Base-by-base conservation (phyloP, 2,797 vertebrate species). In the Glyptemys insculpta region DNA sequence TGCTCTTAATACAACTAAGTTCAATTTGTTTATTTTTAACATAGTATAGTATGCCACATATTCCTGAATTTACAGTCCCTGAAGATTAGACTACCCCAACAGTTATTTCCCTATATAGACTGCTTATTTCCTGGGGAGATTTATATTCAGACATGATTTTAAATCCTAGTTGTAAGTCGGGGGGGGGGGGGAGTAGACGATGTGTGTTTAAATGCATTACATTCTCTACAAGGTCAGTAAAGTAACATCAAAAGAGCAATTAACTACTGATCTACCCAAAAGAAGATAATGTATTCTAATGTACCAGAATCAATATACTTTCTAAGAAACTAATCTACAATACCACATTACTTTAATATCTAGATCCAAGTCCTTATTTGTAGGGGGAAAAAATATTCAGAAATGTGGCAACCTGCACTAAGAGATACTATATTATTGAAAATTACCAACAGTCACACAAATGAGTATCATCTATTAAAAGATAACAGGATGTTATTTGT, bases 261-360 rank as follows among this genome's bases (percentile, higher is more conserved):
- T 95, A 95, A 90, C 5, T 76, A 21, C 9, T 86, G 56, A 82
- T n/a, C 49, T 6, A 94, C 37, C 29, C 29, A 79, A 95, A 8
- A 59, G 0, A 65, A 62, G 11, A 76, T 37, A 76, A 78, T 37
- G 29, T 37, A 86, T 83, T 90, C 29, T 44, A 81, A 84, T 47
- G 41, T 25, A 68, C 9, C 27, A 78, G 29, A 91, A 85, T 12
- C 3, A 62, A 83, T 8, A 54, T 1, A 85, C 4, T 74, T 85
- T 83, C 25, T 86, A 50, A 76, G 44, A 90, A 92, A 74, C 41
- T 87, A 76, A 86, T 44, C 23, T 84, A 89, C 9, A 12, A 18
- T 79, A 85, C 3, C 21, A 85, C 10, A 56, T 81, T 37, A 87
- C 19, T 81, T 82, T 79, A 81, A 85, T 68, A 81, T 3, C 94